Evolutionary conservation across 2,797 vertebrate genomes (phyloP).

Genomic region (Psittacula derbiana): DNA sequence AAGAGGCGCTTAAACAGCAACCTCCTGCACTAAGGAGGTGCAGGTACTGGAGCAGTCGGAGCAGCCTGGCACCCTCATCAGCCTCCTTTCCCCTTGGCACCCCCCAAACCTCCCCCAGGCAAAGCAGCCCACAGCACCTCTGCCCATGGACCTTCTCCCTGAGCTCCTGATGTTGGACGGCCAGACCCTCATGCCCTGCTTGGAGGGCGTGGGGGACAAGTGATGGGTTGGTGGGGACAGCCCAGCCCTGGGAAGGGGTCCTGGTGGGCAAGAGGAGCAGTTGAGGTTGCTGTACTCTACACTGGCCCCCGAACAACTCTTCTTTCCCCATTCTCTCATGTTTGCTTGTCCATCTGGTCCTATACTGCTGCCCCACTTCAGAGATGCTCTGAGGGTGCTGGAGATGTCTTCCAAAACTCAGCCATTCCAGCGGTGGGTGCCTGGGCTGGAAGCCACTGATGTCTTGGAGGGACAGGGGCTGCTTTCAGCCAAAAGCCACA

Average conservation of each 20-base stretch:
- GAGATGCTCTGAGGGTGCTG: background rate
- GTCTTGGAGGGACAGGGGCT: background rate
- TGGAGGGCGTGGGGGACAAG: background rate
- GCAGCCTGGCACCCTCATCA: background rate
- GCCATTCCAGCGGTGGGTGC: background rate
- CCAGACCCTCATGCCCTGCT: background rate
- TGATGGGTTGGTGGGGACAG: background rate
- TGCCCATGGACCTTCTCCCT: background rate
- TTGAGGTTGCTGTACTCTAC: background rate
- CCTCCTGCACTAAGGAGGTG: background rate
- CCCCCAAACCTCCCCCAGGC: background rate
- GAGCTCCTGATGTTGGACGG: background rate
- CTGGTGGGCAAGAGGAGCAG: background rate
- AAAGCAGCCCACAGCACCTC: background rate
- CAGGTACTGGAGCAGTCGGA: background rate
- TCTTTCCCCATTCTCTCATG: background rate
- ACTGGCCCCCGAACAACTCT: rapidly evolving
- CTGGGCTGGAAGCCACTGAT: background rate
- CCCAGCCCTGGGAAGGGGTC: background rate
- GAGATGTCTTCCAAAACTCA: background rate
- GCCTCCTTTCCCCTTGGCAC: background rate
- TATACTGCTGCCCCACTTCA: background rate
- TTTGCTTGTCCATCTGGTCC: background rate
- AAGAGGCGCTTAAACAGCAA: conserved; percentile 46
- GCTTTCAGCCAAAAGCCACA: background rate